A percentile compares a stretch with the other conserved stretches of the same genome.
phyloP scores from a whole-genome alignment of 2,797 vertebrate species.

The Intellagama lesueurii region DNA sequence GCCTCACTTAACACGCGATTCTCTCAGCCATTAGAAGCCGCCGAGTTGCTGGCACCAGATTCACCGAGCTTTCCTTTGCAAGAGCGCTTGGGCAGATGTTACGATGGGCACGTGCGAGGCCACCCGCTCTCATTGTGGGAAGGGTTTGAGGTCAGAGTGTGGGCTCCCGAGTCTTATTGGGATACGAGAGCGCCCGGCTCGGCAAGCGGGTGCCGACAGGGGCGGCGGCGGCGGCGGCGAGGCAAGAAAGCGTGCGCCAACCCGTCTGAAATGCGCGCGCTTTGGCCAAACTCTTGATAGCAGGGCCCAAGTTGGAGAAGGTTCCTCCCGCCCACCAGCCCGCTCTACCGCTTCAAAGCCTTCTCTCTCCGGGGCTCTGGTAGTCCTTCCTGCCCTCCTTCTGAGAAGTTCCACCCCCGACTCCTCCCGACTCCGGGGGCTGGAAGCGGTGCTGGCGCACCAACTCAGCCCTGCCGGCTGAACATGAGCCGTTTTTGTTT shows the following conservation, averaged over 20 bases:
- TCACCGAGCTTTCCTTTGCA: background rate
- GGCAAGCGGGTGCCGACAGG: too few species aligned
- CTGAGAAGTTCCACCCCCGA: fast-evolving
- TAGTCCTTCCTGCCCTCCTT: background rate
- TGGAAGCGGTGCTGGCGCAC: conserved; percentile 70
- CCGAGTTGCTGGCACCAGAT: background rate
- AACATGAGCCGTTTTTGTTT: conserved; percentile 73
- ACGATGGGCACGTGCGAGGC: background rate
- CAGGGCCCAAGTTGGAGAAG: background rate
- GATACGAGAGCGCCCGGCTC: background rate
- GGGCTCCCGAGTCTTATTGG: background rate
- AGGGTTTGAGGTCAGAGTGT: background rate
- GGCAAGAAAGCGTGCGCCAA: background rate
- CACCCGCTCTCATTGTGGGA: background rate
- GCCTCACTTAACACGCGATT: too few species aligned
- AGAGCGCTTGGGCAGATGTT: background rate
- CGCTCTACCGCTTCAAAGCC: background rate
- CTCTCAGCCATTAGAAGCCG: background rate
- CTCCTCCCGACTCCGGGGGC: conserved; percentile 59
- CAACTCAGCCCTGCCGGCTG: conserved; percentile 65
- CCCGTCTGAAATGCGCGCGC: background rate
- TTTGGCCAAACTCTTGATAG: background rate
- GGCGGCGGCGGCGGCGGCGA: too few species aligned
- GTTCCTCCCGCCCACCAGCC: too few species aligned
- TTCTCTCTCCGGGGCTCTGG: background rate